Percentiles rank a stretch among this genome's conserved stretches.
These are phyloP conservation scores for Ophiothrix spiculata DNA, from an alignment of 35 echinoderm and acorn worm species.

Conservation along the genomic window DNA sequence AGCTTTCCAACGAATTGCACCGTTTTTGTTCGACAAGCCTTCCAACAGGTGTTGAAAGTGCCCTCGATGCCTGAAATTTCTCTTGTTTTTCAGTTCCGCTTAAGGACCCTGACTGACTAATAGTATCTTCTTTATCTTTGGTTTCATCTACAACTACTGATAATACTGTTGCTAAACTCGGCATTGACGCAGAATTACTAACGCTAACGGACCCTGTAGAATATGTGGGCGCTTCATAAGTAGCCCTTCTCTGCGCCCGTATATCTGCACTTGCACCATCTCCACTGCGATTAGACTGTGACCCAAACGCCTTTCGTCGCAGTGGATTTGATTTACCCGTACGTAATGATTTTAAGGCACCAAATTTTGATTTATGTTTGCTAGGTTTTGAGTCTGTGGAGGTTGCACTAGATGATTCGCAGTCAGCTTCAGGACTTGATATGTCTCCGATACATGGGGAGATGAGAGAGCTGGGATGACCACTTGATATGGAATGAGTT, in stretches of 20 bases:
- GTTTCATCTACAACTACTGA: neutral
- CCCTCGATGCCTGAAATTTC: neutral
- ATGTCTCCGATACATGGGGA: neutral
- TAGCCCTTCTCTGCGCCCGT: neutral
- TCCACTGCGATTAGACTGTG: constrained; percentile 7
- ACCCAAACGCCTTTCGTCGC: constrained; percentile 25
- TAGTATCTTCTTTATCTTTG: neutral
- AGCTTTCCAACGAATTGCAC: neutral
- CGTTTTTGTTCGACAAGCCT: neutral
- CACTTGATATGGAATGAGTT: neutral
- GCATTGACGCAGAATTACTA: constrained; percentile 1
- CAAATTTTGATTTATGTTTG: constrained; percentile 13
- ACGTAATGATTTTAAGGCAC: constrained; percentile 2
- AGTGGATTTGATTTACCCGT: constrained; percentile 5
- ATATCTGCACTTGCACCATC: neutral
- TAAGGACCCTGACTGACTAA: neutral
- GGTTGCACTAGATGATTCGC: neutral
- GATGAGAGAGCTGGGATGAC: neutral
- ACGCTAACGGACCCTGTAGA: neutral
- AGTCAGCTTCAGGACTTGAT: neutral
- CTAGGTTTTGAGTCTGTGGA: constrained; percentile 1
- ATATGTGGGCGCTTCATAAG: neutral
- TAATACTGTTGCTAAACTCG: neutral
- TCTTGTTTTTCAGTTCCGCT: neutral
- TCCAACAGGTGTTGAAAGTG: neutral